Percentiles rank a stretch among this genome's conserved stretches.
Conservation (phyloP, 2,888 invertebrate species). For the Resseliella maxima region DNA sequence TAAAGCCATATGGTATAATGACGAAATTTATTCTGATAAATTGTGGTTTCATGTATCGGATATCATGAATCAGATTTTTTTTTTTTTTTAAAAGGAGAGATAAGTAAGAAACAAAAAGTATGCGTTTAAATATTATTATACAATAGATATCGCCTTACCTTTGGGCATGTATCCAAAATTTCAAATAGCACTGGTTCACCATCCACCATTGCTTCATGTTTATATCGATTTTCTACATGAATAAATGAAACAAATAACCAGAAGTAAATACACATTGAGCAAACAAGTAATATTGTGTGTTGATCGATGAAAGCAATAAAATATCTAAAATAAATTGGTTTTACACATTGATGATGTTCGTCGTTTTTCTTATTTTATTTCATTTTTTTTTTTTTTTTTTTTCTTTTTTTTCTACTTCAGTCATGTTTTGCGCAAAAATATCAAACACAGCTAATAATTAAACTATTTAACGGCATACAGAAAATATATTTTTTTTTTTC, state of each 20-base stretch:
- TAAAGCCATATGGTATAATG: neutral
- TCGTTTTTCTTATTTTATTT: too few relatives aligned
- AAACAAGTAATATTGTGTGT: neutral
- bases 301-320: constrained; percentile 19
- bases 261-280: neutral
- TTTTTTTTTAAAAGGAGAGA: too few relatives aligned
- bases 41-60: too few relatives aligned
- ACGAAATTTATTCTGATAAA: neutral
- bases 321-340: neutral
- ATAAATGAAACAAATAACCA: constrained; percentile 22
- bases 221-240: constrained; percentile 86
- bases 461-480: neutral
- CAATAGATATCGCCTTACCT: constrained; percentile 61
- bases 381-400: too few relatives aligned
- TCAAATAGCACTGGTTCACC: constrained; percentile 91
- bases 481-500: neutral
- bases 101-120: neutral
- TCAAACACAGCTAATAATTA: neutral
- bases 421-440: neutral
- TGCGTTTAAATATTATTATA: neutral
- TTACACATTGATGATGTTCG: too few relatives aligned
- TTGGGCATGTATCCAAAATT: constrained; percentile 87
- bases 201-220: constrained; percentile 88
- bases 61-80: too few relatives aligned
- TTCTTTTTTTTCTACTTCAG: too few relatives aligned